Evolutionary conservation across 1,140 invertebrate genomes (phyloP), one percentile per base, ranked within the genome.

Genomic region (Orchesella cincta): DNA sequence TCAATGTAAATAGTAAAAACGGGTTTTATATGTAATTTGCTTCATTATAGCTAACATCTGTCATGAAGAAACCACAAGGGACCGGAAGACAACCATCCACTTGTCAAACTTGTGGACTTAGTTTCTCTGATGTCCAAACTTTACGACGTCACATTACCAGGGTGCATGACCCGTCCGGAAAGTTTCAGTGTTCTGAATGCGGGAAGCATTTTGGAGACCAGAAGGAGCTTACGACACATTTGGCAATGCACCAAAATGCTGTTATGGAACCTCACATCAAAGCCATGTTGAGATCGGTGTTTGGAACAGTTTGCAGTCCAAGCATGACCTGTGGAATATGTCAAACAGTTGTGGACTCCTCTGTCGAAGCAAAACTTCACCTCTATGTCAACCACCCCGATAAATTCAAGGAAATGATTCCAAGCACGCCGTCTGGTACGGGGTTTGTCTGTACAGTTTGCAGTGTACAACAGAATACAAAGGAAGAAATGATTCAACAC

Each of bases 321-420:
- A 31, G 12, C 1, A 12, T 67, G 62, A 67, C 62, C 23, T 67
- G 62, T 23, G 26, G 14, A 3, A 31, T 67, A 16, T 67, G 62
- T 33, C 8, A 23, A 67, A 33, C 31, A 3, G 14, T 23, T 12
- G 62, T 67, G 5, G 12, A 2, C 3, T 18, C 8, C 8, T 67
- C 62, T 12, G 14, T 33, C 14, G 62, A 67, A 29, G 62, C 8
- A 3, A 67, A n/a, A 33, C 28, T 67, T n/a, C 62, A 67, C n/a
- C 26, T 67, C 12, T 67, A 67, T 29, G 33, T 67, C 5, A 67
- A 67, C 29, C 62, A 67, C 33, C 62, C 62, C 1, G 62, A 67
- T 26, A 67, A 29, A 12, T 67, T 31, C n/a, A 12, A 31, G 12
- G 62, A 67, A 33, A 26, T 67, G 2, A 23, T 67, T 23, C 29